Conservation (phyloP, 2,888 invertebrate species). For the Smittia sp. region DNA sequence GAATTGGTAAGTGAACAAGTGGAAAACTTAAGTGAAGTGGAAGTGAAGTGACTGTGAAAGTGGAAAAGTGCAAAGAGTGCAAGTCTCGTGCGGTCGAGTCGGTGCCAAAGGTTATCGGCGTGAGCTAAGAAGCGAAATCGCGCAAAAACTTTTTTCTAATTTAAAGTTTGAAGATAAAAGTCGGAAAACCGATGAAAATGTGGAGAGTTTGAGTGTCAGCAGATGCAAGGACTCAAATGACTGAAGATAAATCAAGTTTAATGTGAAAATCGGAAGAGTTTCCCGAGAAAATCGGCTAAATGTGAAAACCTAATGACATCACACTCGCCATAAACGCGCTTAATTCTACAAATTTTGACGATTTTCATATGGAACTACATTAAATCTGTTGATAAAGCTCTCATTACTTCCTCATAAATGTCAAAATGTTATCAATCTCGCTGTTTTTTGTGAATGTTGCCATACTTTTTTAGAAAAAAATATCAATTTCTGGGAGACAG, state of each 20-base stretch:
- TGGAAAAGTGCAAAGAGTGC: conserved; percentile 26
- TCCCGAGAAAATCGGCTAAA: not conserved
- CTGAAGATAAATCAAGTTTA: not conserved
- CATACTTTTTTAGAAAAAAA: conserved; percentile 10
- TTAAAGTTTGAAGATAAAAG: not conserved
- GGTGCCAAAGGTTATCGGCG: conserved; percentile 32
- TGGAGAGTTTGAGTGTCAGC: not conserved
- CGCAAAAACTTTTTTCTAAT: not conserved
- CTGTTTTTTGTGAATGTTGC: conserved; percentile 22
- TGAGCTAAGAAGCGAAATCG: not conserved
- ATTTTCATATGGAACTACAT: conserved; percentile 22
- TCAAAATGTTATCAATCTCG: conserved; percentile 45
- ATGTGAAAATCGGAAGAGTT: not conserved
- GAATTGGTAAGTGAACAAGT: conserved; percentile 38
- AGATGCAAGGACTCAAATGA: too few species aligned
- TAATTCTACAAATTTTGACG: conserved; percentile 5
- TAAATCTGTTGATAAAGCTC: conserved; percentile 23
- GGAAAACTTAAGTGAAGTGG: conserved; percentile 37
- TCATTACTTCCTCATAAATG: conserved; percentile 45
- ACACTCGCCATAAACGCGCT: not conserved
- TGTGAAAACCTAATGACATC: not conserved
- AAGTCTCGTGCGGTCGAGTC: not conserved
- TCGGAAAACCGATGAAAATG: not conserved
- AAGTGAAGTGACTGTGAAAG: conserved; percentile 28
- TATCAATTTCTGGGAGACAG: conserved; percentile 2